A percentile compares a stretch with the other conserved stretches of the same genome.
These are phyloP conservation scores for Corythornis madagascariensis DNA, from an alignment of 2,113 vertebrate genomes.

Conservation along the genomic window DNA sequence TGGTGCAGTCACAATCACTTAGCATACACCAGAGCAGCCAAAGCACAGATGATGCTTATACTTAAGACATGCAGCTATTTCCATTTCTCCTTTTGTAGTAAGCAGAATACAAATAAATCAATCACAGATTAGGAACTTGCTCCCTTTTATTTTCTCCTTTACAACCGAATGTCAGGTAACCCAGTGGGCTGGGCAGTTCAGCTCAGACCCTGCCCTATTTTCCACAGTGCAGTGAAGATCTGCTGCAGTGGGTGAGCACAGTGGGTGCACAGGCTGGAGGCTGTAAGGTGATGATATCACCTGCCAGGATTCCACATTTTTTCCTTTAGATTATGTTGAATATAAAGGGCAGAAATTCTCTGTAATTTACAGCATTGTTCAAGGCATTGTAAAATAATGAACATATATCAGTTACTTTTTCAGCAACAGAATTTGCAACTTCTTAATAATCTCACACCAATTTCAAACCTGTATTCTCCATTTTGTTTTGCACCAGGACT, in stretches of 20 bases:
- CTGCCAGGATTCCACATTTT: neutral
- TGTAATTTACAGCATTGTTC: neutral
- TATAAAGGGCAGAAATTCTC: neutral
- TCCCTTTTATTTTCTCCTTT: neutral
- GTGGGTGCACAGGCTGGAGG: neutral
- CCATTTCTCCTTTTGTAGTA: neutral
- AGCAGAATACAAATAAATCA: neutral
- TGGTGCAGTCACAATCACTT: neutral
- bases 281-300: neutral
- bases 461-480: neutral
- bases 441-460: neutral
- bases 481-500: neutral
- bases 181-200: neutral
- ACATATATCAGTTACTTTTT: neutral
- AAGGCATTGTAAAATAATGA: neutral
- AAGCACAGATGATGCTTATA: neutral
- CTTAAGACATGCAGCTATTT: neutral
- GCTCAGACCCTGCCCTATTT: neutral
- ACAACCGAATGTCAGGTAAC: neutral
- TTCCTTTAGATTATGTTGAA: neutral
- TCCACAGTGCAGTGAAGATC: neutral
- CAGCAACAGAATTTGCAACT: neutral
- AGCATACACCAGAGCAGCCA: neutral
- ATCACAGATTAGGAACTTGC: neutral
- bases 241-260: neutral